Evolutionary conservation across 64 coral and sea anemone species (phyloP).

Genomic region (Porites australiensis): DNA sequence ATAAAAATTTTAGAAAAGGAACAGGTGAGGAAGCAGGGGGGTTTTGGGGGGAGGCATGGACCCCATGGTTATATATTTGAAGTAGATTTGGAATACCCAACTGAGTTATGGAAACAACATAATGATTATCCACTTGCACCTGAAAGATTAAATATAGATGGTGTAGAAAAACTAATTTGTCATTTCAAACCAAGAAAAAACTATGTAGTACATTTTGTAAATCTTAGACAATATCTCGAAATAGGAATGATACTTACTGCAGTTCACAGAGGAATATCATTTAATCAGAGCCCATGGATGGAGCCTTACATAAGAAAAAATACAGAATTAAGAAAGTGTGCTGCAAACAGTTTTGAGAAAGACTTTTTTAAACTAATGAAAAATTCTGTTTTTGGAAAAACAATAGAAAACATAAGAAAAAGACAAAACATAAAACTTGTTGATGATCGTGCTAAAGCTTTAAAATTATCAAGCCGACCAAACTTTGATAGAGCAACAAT

Average conservation of each 20-base stretch:
- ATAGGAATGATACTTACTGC: background rate
- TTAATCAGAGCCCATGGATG: slow-evolving; percentile 21
- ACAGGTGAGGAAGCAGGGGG: no score
- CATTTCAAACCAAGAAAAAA: background rate
- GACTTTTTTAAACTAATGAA: slow-evolving; percentile 49
- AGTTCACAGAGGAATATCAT: background rate
- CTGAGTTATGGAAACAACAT: background rate
- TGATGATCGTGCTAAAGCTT: background rate
- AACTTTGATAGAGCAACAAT: background rate
- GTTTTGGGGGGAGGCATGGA: background rate
- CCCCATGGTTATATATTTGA: slow-evolving; percentile 47
- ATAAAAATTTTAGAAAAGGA: no score
- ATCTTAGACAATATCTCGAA: no score
- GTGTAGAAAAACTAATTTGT: slow-evolving; percentile 16
- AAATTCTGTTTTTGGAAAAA: slow-evolving; percentile 36
- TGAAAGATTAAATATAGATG: background rate
- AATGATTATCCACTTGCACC: slow-evolving; percentile 51
- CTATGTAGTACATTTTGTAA: no score
- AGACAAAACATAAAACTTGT: background rate
- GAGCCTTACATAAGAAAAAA: no score
- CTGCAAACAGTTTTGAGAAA: slow-evolving; percentile 14
- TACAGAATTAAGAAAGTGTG: background rate
- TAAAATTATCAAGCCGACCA: background rate
- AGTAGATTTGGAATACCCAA: slow-evolving; percentile 34
- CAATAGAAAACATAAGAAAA: slow-evolving; percentile 42